A percentile compares a stretch with the other conserved stretches of the same genome.
Conservation (phyloP, 2,113 vertebrate species). For the Chaetodon auriga region DNA sequence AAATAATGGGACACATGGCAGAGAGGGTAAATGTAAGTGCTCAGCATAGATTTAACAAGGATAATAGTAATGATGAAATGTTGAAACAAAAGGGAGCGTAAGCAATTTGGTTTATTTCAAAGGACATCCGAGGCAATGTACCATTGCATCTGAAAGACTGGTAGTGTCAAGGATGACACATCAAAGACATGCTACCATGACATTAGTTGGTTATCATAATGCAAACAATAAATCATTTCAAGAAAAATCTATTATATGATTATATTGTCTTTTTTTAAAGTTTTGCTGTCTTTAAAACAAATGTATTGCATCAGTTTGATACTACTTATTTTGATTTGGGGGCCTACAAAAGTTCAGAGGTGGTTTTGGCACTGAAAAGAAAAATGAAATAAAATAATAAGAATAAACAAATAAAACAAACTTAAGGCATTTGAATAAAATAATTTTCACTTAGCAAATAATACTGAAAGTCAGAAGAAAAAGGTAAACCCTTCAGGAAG, state of each 20-base stretch:
- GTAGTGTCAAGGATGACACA: conserved; percentile 21
- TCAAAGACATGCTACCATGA: conserved; percentile 37
- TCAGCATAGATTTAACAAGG: neutral
- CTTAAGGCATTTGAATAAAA: neutral
- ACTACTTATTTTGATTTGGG: neutral
- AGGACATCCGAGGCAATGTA: conserved; percentile 31
- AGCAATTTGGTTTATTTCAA: conserved; percentile 11
- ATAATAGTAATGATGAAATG: conserved; percentile 19
- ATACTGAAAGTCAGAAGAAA: neutral
- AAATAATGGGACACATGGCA: conserved; percentile 8
- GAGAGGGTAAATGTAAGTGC: conserved; percentile 9
- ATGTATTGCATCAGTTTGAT: neutral
- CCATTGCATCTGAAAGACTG: conserved; percentile 30
- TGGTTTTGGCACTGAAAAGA: neutral
- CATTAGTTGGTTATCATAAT: conserved; percentile 11
- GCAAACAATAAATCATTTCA: neutral
- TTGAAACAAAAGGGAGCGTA: conserved; percentile 31
- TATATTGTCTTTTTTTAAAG: neutral
- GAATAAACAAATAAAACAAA: neutral
- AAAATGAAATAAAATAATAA: neutral
- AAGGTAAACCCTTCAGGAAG: neutral
- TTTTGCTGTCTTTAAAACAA: neutral
- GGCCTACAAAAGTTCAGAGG: too few relatives aligned
- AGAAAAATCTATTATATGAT: neutral
- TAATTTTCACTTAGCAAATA: too few relatives aligned